Evolutionary conservation across 2,888 invertebrate species (phyloP), one percentile per base, ranked within the genome.

Genomic region (Spialia ferax): DNA sequence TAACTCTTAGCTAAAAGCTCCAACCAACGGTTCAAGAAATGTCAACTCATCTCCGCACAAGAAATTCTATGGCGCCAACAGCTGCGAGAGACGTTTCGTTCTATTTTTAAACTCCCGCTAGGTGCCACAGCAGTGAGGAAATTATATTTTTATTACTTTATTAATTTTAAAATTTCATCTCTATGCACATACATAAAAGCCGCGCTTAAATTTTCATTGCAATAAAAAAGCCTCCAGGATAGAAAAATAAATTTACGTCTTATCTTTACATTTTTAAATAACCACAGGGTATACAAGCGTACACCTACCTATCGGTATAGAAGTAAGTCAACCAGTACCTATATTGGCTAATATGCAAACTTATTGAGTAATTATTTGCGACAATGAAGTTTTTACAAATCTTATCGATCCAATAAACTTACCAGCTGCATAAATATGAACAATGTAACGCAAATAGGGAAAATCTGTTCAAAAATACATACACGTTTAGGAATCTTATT

Each of bases 11-110:
- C 76, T 78, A 80, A 78, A 79, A 55, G 55, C 38, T 61, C 29
- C 23, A 23, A 55, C 29, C 23, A 23, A 55, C 54, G 10, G 13
- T 82, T 83, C 79, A 71, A 77, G 76, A 87, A 87, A 89, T 86
- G 81, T 82, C 84, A 86, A 79, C 20, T 63, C 84, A 87, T 79
- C 76, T 81, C 80, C 79, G 81, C 80, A 69, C 79, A 75, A 74
- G 75, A 77, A 68, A 73, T 74, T 80, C 77, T 79, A 78, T 73
- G 75, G 72, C 71, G 63, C 72, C 68, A 73, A 69, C 79, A 74
- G 75, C 74, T 77, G 80, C 79, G 75, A 77, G 75, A 70, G 77
- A 72, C 71, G 68, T 73, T 59, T 67, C 68, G 69, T 70, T 71
- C 75, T 79, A 83, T 84, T 83, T 83, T 78, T 83, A 82, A 63